Conservation (phyloP, 1,140 invertebrate genomes). For the Grapholita molesta region DNA sequence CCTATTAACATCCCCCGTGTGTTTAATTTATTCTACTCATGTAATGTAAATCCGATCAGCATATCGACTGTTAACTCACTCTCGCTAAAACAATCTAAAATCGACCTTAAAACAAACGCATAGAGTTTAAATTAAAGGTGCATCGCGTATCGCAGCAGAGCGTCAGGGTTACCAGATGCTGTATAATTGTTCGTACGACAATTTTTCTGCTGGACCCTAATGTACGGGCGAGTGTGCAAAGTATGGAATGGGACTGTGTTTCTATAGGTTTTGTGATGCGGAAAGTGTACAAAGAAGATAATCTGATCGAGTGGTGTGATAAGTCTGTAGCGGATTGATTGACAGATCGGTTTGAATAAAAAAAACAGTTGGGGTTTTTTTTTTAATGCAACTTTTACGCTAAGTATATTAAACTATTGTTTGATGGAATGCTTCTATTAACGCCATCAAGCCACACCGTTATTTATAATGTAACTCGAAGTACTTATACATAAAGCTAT, state of each 20-base stretch:
- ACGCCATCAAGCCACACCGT: too few species aligned
- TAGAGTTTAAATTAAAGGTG: background rate
- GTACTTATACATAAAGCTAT: too few species aligned
- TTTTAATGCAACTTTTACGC: background rate
- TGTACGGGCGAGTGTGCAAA: background rate
- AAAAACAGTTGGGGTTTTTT: background rate
- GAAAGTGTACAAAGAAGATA: background rate
- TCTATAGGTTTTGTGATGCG: background rate
- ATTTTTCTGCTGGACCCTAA: slow-evolving; percentile 12
- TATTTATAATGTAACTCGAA: too few species aligned
- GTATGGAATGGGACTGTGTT: background rate
- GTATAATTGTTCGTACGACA: slow-evolving; percentile 13
- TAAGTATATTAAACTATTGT: too few species aligned
- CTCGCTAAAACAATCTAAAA: background rate
- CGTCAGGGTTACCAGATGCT: slow-evolving; percentile 12
- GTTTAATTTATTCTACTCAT: slow-evolving; percentile 7
- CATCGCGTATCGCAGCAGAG: background rate
- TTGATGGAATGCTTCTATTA: too few species aligned
- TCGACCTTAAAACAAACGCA: background rate
- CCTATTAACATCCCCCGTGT: background rate
- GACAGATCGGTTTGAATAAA: background rate
- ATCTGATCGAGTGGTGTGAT: background rate
- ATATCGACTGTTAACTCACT: background rate
- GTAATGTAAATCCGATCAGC: slow-evolving; percentile 6
- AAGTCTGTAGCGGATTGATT: background rate